Evolutionary conservation across 2,797 vertebrate genomes (phyloP).

Genomic region (Pantherophis vulpinus): DNA sequence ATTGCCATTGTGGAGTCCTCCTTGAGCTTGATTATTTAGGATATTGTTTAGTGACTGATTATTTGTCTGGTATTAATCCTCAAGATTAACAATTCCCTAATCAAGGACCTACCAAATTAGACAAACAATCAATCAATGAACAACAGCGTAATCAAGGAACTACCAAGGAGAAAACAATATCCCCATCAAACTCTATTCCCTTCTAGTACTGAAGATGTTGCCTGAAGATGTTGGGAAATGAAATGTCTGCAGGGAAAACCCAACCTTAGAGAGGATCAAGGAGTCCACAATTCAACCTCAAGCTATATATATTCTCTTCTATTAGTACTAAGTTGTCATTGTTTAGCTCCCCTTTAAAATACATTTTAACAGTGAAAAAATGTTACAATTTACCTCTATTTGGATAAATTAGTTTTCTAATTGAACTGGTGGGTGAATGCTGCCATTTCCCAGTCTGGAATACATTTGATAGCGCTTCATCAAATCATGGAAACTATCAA

Average conservation of each 20-base stretch:
- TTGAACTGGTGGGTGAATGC: constrained; percentile 74
- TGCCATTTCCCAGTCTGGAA: constrained; percentile 76
- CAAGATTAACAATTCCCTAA: background rate
- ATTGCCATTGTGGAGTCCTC: background rate
- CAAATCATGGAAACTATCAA: constrained; percentile 70
- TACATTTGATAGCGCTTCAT: constrained; percentile 82
- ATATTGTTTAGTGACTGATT: background rate
- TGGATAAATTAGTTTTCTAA: constrained; percentile 84
- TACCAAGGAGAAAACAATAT: background rate
- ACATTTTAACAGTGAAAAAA: background rate
- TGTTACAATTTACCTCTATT: constrained; percentile 76
- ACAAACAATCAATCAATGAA: background rate
- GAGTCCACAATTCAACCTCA: background rate
- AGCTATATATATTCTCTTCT: background rate
- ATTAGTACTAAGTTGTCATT: background rate
- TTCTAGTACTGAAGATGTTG: background rate
- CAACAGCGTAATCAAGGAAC: background rate
- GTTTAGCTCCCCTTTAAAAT: background rate
- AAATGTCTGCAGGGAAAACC: background rate
- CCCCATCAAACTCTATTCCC: background rate
- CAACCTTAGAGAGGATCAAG: background rate
- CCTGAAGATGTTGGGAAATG: background rate
- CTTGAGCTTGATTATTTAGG: background rate
- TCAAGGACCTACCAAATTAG: background rate
- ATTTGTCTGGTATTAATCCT: background rate